Percentiles rank a stretch among this genome's conserved stretches.
These are phyloP conservation scores for Micrasema minimum DNA, from an alignment of 1,140 invertebrate species.

Conservation along the genomic window DNA sequence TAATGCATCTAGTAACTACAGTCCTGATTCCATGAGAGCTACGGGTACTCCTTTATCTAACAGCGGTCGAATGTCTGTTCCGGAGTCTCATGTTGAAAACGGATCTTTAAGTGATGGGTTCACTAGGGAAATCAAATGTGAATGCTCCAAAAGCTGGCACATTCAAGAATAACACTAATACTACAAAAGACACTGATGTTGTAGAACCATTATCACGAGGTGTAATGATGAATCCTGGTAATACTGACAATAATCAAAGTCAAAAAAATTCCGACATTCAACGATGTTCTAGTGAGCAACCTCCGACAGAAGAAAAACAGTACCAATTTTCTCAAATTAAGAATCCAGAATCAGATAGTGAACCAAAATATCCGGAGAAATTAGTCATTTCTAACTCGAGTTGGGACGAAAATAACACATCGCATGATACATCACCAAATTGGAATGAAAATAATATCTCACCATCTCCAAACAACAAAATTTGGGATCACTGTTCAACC, in stretches of 20 bases:
- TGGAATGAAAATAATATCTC: constrained; percentile 57
- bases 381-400: constrained; percentile 48
- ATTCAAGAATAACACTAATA: constrained; percentile 29
- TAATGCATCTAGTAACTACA: constrained; percentile 63
- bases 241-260: constrained; percentile 58
- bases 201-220: constrained; percentile 49
- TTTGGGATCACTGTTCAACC: constrained; percentile 44
- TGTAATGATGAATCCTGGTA: constrained; percentile 60
- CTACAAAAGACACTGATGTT: constrained; percentile 44
- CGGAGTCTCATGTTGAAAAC: constrained; percentile 42
- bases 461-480: constrained; percentile 42
- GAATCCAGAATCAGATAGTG: constrained; percentile 34
- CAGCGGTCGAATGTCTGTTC: constrained; percentile 42
- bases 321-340: constrained; percentile 31
- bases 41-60: constrained; percentile 48
- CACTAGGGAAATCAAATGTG: constrained; percentile 40
- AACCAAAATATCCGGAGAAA: constrained; percentile 59
- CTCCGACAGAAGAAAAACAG: constrained; percentile 1
- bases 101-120: constrained; percentile 24
- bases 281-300: neutral
- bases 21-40: constrained; percentile 60
- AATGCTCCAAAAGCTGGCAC: constrained; percentile 39
- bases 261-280: constrained; percentile 14
- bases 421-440: constrained; percentile 55
- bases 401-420: constrained; percentile 44